A percentile compares a stretch with the other conserved stretches of the same genome.
phyloP scores from a whole-genome alignment of 53 echinoderm and acorn worm species.

The Holothuria scabra region DNA sequence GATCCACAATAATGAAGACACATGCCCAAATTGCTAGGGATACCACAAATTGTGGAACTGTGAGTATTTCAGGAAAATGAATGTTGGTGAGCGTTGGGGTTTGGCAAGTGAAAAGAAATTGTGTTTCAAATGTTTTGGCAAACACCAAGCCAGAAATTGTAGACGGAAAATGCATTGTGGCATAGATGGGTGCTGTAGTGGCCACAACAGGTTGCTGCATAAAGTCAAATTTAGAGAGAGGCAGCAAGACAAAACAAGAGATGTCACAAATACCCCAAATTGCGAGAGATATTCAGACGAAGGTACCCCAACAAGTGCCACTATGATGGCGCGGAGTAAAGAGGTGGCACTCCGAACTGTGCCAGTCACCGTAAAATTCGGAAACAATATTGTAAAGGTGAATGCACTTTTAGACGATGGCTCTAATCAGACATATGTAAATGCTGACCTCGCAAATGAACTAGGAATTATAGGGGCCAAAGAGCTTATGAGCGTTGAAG shows the following conservation, averaged over 20 bases:
- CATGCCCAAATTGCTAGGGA: neutral
- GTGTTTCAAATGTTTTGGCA: constrained; percentile 32
- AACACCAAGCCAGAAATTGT: constrained; percentile 16
- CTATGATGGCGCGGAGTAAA: constrained; percentile 5
- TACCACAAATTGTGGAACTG: constrained; percentile 38
- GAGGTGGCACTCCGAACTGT: constrained; percentile 9
- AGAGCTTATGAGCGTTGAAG: neutral
- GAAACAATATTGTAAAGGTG: neutral
- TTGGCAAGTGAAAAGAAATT: constrained; percentile 15
- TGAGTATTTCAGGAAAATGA: constrained; percentile 27
- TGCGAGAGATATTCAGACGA: neutral
- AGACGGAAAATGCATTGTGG: constrained; percentile 26
- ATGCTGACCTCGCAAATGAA: neutral
- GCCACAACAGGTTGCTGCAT: constrained; percentile 3
- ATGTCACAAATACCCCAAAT: neutral
- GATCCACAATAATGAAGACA: neutral
- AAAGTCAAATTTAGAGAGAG: neutral
- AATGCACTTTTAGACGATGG: constrained; percentile 29
- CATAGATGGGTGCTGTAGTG: constrained; percentile 8
- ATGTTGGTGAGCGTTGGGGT: constrained; percentile 1
- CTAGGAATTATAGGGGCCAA: neutral
- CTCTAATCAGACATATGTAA: constrained; percentile 8
- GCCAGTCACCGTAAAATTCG: constrained; percentile 21
- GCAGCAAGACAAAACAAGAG: neutral
- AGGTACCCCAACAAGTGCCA: neutral